Base-by-base conservation (phyloP, 2,113 vertebrate species). In the Bubo blakistoni region DNA sequence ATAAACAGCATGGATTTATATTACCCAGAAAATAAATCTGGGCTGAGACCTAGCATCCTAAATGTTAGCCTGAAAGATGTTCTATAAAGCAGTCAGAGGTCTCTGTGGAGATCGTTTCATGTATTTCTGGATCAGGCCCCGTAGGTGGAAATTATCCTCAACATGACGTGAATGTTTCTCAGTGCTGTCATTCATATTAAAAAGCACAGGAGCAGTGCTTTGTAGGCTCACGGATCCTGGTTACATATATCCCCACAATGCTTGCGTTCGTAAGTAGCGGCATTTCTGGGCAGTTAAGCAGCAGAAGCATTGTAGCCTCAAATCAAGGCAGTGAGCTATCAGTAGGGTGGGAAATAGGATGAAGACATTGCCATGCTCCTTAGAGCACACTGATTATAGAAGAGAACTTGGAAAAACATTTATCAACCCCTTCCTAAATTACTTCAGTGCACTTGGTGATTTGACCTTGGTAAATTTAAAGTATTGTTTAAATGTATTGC, bases 231-330 rank as follows among this genome's bases (percentile, higher is more conserved):
- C 0, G 3, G 58, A 42, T 42, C 62, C 42, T 47, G 6, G 25
- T 34, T 79, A 57, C 24, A 7, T 51, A 58, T 27, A 57, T 63
- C 34, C 36, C 27, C 10, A 5, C 44, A 73, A 40, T 0, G 2
- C 55, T n/a, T 2, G 0, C 1, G 0, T 38, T 77, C 4, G 0
- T 38, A 32, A 36, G 55, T 34, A 63, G n/a, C 32, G 59, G 58
- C 55, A 16, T 66, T 94, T 80, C 51, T 81, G 52, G 36, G n/a
- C 34, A 63, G 21, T 44, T 80, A 52, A 73, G 74, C 13, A 78
- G 9, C 25, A 86, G 81, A 76, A 16, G 51, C 6, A 4, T 2
- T 51, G 5, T 38, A 49, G 24, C 29, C 77, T 80, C 63, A 46
- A 69, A 77, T 62, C n/a, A 63, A 88, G 49, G 47, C 47, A 91